Conservation (phyloP, 2,888 invertebrate genomes). For the Acanthosepion pharaonis region DNA sequence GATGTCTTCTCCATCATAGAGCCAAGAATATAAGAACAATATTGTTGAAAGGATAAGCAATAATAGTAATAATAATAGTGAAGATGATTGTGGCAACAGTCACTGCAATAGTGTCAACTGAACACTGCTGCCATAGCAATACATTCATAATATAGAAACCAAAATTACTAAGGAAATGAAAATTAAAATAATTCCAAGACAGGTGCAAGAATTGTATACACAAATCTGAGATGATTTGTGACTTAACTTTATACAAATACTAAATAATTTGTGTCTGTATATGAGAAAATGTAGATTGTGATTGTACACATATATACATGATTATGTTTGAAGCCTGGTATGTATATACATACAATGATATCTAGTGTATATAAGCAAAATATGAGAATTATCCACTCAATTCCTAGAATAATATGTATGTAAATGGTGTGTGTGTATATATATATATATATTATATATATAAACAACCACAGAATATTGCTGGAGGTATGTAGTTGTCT, state of each 20-base stretch:
- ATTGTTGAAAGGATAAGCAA: not conserved
- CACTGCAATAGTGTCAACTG: not conserved
- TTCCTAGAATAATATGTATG: not conserved
- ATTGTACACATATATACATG: constrained; percentile 33
- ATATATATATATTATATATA: not conserved
- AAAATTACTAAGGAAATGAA: not conserved
- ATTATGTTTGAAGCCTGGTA: not conserved
- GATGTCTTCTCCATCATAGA: not conserved
- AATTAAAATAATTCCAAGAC: not conserved
- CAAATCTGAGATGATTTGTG: not conserved
- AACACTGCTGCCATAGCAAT: no score
- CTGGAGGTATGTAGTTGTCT: not conserved
- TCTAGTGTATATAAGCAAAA: not conserved
- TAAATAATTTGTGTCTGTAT: not conserved
- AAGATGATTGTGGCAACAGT: not conserved
- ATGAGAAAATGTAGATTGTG: not conserved
- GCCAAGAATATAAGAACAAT: not conserved
- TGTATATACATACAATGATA: not conserved
- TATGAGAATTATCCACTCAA: not conserved
- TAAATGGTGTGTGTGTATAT: not conserved
- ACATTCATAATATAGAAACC: not conserved
- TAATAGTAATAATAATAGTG: constrained; percentile 10
- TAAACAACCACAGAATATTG: not conserved
- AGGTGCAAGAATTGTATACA: not conserved
- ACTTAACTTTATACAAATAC: not conserved